A percentile compares a stretch with the other conserved stretches of the same genome.
These are phyloP conservation scores for Melanotaenia parkinsoni DNA, from an alignment of 2,797 vertebrate genomes.

Conservation along the genomic window DNA sequence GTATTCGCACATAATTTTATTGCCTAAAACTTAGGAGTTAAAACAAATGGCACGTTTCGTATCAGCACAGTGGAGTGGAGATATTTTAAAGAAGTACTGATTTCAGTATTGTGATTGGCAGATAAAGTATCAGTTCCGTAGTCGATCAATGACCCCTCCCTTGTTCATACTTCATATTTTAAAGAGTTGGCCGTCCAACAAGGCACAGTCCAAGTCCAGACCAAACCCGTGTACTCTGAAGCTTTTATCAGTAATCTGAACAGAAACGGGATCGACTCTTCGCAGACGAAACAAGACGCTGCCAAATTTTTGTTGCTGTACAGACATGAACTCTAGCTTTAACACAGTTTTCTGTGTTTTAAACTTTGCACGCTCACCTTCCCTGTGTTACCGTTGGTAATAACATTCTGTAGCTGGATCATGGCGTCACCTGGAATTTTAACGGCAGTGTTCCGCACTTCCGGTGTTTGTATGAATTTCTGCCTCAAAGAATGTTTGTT, in stretches of 20 bases:
- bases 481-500: constrained; percentile 26
- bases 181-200: too few species aligned
- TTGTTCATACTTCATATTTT: too few species aligned
- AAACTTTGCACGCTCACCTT: constrained; percentile 37
- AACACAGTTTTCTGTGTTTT: constrained; percentile 9
- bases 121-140: too few species aligned
- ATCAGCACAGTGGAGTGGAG: too few species aligned
- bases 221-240: too few species aligned
- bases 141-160: too few species aligned
- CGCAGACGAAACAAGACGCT: constrained; percentile 20
- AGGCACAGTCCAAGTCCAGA: too few species aligned
- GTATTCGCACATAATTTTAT: too few species aligned
- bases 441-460: background rate
- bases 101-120: too few species aligned
- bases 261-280: constrained; percentile 20
- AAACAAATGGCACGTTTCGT: too few species aligned
- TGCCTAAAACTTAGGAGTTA: too few species aligned
- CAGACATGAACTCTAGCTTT: constrained; percentile 50
- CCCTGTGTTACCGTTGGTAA: background rate
- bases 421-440: background rate
- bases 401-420: constrained; percentile 11
- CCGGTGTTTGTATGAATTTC: background rate
- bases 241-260: background rate
- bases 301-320: constrained; percentile 46
- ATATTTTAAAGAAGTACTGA: too few species aligned